Conservation (phyloP, 1,140 invertebrate species). For the Drosophila elegans region DNA sequence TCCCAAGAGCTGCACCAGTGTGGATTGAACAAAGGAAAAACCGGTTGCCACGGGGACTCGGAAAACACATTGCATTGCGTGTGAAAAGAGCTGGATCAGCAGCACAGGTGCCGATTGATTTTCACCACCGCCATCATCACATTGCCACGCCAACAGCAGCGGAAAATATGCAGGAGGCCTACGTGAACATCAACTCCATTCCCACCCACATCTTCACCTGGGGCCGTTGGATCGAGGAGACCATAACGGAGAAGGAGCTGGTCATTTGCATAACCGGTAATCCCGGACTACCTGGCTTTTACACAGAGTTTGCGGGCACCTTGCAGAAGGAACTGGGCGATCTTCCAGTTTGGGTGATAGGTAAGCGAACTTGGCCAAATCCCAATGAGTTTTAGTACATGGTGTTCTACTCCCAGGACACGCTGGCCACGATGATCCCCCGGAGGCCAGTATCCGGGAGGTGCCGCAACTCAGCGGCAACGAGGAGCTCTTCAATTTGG, state of each 20-base stretch:
- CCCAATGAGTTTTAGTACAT: background rate
- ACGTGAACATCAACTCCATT: slow-evolving; percentile 87
- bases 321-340: slow-evolving; percentile 87
- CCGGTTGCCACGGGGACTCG: slow-evolving; percentile 53
- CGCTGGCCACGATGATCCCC: slow-evolving; percentile 89
- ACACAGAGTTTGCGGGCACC: slow-evolving; percentile 88
- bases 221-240: slow-evolving; percentile 89
- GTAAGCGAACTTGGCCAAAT: slow-evolving; percentile 31
- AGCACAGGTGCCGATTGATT: slow-evolving; percentile 48
- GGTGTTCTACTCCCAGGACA: slow-evolving; percentile 86
- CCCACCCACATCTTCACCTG: slow-evolving; percentile 89
- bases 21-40: slow-evolving; percentile 37
- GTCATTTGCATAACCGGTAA: slow-evolving; percentile 89
- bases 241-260: slow-evolving; percentile 86
- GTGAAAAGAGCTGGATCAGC: slow-evolving; percentile 20
- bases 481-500: slow-evolving; percentile 88
- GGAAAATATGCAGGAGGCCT: slow-evolving; percentile 86
- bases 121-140: slow-evolving; percentile 11
- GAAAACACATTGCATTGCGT: slow-evolving; percentile 19
- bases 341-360: slow-evolving; percentile 89
- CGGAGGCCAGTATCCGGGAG: slow-evolving; percentile 74
- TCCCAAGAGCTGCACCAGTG: background rate
- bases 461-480: slow-evolving; percentile 86
- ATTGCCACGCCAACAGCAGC: slow-evolving; percentile 66
- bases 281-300: slow-evolving; percentile 89